Evolutionary conservation across 2,888 invertebrate species (phyloP), one percentile per base, ranked within the genome.

Genomic region (Luperina nickerlii): DNA sequence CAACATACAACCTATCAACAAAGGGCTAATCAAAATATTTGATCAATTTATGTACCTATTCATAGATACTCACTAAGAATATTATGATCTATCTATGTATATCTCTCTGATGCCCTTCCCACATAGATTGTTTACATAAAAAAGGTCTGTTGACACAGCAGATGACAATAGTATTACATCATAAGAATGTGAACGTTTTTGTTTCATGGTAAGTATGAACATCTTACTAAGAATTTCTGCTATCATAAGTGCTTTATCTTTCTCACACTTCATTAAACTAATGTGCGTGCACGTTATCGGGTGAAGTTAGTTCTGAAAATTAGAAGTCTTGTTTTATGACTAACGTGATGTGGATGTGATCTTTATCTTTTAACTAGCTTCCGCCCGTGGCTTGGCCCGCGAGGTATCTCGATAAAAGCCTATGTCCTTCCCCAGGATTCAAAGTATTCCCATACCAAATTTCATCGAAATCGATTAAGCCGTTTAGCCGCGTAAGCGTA

Each of bases 151-250:
- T 81, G 63, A 81, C 15, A 70, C n/a, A 15, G 20, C 45, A 60
- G 67, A 69, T 65, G 15, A 79, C 54, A 73, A 70, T 81, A 69
- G 45, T 73, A 54, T 85, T 73, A 79, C 32, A 27, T 79, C 48
- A 69, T 45, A 11, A 45, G 32, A 45, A 48, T 57, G 20, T 45
- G 5, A 32, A 57, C 1, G 18, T 32, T 32, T 8, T 18, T 57
- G 18, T 6, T 13, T 27, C 13, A 15, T 51, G 32, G 24, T 69
- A 51, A 8, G 20, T 45, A 3, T 48, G 42, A 20, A 27, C 24
- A 62, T 62, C 20, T 62, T 38, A 20, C 20, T 42, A 15, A 60
- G 62, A 80, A 73, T 38, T 27, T 51, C 32, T 57, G 18, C 24
- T 51, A 15, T 32, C 32, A 20, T 18, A 57, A 3, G 57, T 24